phyloP scores from a whole-genome alignment of 2,113 vertebrate species.

The Noturus placidus region DNA sequence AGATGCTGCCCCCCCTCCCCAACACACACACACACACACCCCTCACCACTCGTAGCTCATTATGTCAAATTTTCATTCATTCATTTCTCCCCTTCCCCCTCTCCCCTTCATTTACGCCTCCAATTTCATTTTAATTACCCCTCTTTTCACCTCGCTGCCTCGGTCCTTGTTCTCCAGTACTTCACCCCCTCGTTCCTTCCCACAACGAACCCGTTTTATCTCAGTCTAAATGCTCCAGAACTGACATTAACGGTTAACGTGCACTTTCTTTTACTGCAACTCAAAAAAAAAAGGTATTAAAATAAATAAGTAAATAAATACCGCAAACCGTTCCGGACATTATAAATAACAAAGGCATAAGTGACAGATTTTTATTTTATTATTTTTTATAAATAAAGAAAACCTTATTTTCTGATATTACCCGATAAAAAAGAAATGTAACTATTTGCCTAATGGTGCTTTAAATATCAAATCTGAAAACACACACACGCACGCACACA shows the following conservation, averaged over 20 bases:
- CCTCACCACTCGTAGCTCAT: slow-evolving; percentile 66
- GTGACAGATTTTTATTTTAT: no score
- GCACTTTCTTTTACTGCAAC: slow-evolving; percentile 10
- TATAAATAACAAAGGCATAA: background rate
- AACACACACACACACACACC: slow-evolving; percentile 17
- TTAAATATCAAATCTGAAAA: background rate
- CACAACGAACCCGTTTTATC: slow-evolving; percentile 46
- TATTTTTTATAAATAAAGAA: no score
- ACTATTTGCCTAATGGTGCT: background rate
- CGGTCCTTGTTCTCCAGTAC: slow-evolving; percentile 25
- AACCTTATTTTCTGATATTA: background rate
- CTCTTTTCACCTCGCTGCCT: slow-evolving; percentile 57
- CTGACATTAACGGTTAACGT: slow-evolving; percentile 39
- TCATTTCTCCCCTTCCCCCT: slow-evolving; percentile 44
- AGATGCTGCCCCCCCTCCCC: slow-evolving; percentile 58
- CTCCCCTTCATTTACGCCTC: slow-evolving; percentile 56
- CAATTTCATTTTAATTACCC: slow-evolving; percentile 71
- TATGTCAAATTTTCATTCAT: slow-evolving; percentile 76
- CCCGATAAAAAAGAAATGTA: background rate
- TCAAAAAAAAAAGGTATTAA: no score
- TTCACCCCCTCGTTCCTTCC: slow-evolving; percentile 37
- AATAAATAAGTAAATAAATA: no score
- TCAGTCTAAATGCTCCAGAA: slow-evolving; percentile 21
- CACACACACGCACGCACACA: slow-evolving; percentile 38
- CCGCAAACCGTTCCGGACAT: no score